Base-by-base conservation (phyloP, 2,113 vertebrate species). In the Gymnarchus niloticus region DNA sequence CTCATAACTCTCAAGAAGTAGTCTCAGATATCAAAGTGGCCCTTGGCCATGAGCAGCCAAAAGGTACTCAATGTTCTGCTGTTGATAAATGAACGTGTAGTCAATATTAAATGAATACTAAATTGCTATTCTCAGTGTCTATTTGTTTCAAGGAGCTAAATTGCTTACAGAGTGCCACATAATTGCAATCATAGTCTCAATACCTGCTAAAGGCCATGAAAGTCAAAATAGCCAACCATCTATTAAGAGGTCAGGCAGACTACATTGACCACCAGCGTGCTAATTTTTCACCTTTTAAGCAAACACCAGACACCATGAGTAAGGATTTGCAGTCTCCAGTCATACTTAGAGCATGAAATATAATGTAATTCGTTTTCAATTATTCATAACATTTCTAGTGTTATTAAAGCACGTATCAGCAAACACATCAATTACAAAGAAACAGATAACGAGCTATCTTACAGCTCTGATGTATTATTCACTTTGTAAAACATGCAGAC, bases 381-480 rank as follows among this genome's bases (percentile, higher is more conserved):
- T 86, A 65, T 83, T 86, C 85, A 83, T 51, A 82, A 65, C 28
- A 41, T 86, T 86, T 69, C 85, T 86, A 83, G 85, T 80, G 69
- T 86, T 86, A 86, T 69, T 86, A 80, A 56, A 52, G 46, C 44
- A 83, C 85, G 54, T 81, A 80, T 81, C 46, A 82, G 85, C 78
- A 81, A 81, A 65, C 57, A 86, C 78, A 86, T 82, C 85, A 86
- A 86, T 82, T 82, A 65, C 57, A 82, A 77, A 86, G 51, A 46
- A 86, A 54, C 78, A 86, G 85, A 82, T 85, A 48, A 48, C 52
- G 78, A 61, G 56, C 82, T 82, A 8, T 65, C 56, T 56, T 49
- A 65, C 46, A 81, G 85, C 59, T 83, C 28, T 86, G 85, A 86
- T 83, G 6, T 54, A 25, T 83, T 86, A 41, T 82, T 86, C 37